Conservation (phyloP, 2,888 invertebrate genomes). For the Agelastica alni region DNA sequence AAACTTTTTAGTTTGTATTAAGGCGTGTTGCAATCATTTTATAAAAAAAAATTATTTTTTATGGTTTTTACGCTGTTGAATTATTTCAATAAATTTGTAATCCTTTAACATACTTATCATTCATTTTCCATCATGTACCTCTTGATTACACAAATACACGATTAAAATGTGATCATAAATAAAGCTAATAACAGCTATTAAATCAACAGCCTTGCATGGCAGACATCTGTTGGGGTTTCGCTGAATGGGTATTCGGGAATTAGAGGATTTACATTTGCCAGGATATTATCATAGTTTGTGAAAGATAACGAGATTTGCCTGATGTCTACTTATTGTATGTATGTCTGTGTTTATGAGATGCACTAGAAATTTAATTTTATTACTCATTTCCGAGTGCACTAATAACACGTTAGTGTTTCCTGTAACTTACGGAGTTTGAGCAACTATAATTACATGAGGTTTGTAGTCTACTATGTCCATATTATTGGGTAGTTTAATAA, state of each 20-base stretch:
- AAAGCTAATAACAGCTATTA: constrained; percentile 27
- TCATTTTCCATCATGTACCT: neutral
- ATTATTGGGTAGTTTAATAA: too few relatives aligned
- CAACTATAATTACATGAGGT: too few relatives aligned
- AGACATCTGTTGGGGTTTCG: constrained; percentile 29
- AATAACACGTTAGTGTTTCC: too few relatives aligned
- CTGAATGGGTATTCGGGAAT: constrained; percentile 25
- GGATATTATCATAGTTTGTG: constrained; percentile 34
- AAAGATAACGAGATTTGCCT: constrained; percentile 27
- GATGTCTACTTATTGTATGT: constrained; percentile 27
- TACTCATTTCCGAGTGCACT: neutral
- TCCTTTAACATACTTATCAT: neutral
- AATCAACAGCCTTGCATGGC: constrained; percentile 22
- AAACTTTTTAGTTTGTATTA: too few relatives aligned
- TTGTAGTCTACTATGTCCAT: too few relatives aligned
- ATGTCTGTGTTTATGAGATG: constrained; percentile 5
- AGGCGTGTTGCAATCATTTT: too few relatives aligned
- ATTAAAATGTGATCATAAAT: constrained; percentile 27
- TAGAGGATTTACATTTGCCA: constrained; percentile 30
- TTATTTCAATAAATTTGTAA: too few relatives aligned
- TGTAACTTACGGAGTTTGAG: too few relatives aligned
- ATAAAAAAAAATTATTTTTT: too few relatives aligned
- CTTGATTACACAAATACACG: constrained; percentile 16
- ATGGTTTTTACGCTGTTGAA: too few relatives aligned
- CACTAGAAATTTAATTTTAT: constrained; percentile 15